Conservation (phyloP, 2,797 vertebrate genomes). For the Pseudochaenichthys georgianus region DNA sequence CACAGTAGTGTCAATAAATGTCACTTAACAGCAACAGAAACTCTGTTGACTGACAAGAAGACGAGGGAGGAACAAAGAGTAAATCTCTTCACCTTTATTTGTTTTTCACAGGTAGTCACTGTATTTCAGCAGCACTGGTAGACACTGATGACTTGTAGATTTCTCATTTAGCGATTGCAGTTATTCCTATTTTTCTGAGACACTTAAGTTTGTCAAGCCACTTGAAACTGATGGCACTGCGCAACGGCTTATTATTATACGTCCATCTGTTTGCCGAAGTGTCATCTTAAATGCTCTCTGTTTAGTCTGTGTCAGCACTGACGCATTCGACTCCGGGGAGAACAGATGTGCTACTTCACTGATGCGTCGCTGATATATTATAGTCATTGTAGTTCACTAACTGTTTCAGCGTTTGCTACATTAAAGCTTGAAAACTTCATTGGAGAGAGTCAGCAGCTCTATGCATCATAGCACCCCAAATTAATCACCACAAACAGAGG, state of each 20-base stretch:
- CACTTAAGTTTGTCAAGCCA: slow-evolving; percentile 36
- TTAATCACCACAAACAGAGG: neutral
- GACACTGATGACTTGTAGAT: slow-evolving; percentile 18
- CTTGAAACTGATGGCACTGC: slow-evolving; percentile 39
- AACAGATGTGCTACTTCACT: slow-evolving; percentile 55
- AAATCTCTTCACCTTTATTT: slow-evolving; percentile 5
- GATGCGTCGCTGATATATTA: slow-evolving; percentile 47
- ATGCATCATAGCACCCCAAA: slow-evolving; percentile 2
- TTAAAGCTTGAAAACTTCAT: slow-evolving; percentile 13
- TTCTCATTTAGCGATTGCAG: slow-evolving; percentile 35
- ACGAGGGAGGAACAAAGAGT: neutral
- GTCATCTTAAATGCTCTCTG: slow-evolving; percentile 20
- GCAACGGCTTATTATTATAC: slow-evolving; percentile 49
- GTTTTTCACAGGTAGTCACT: slow-evolving; percentile 38
- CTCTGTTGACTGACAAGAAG: slow-evolving; percentile 36
- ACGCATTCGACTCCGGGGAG: slow-evolving; percentile 34
- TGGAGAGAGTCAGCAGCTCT: slow-evolving; percentile 17
- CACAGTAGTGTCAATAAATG: slow-evolving; percentile 3
- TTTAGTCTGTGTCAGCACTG: slow-evolving; percentile 40
- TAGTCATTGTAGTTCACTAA: slow-evolving; percentile 38
- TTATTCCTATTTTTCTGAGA: slow-evolving; percentile 10
- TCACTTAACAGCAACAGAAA: slow-evolving; percentile 31
- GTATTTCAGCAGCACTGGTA: slow-evolving; percentile 25
- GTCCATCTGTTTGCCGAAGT: slow-evolving; percentile 60
- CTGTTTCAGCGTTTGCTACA: slow-evolving; percentile 10